Evolutionary conservation across 1,140 invertebrate species (phyloP), one percentile per base, ranked within the genome.

Genomic region (Anastrepha obliqua): DNA sequence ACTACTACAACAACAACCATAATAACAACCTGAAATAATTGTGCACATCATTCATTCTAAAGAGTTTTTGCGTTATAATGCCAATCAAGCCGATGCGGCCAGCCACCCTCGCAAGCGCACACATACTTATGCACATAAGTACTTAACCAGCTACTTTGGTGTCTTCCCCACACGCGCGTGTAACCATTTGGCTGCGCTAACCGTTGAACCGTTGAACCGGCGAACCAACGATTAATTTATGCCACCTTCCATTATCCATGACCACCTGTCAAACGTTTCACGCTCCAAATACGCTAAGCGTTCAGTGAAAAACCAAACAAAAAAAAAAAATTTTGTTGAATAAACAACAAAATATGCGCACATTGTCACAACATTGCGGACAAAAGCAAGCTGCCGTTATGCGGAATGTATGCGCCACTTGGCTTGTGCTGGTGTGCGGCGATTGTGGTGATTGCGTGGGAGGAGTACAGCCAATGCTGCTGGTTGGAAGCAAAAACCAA

Each of bases 151-250:
- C 13, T 58, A 13, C 13, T 8, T 58, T 13, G 55, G 7, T 58
- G 13, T 13, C 55, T 7, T 1, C 60, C 4, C 60, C 17, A 62
- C 60, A 17, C 15, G 4, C 60, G 8, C 29, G 39, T 20, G 20
- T 39, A 42, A 13, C 64, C 9, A 29, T 7, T 67, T 67, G 13
- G 64, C 64, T 29, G 29, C 29, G 29, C 29, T 29, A 29, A 29
- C 29, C 29, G 29, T 29, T n/a, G 64, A 74, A 74, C 13, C 67
- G 39, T 47, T 74, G 67, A 74, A 74, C 47, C 44, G 29, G 74
- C 47, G 47, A 81, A 55, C 47, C 74, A 81, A 55, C 74, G 55
- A 81, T 81, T 81, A 81, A 81, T 81, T 81, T 81, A 81, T 81
- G 74, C 74, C 74, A 81, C 74, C 74, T 81, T 20, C 74, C 47